Conservation (phyloP, 1,140 invertebrate genomes). For the Philopotamus ludificatus region DNA sequence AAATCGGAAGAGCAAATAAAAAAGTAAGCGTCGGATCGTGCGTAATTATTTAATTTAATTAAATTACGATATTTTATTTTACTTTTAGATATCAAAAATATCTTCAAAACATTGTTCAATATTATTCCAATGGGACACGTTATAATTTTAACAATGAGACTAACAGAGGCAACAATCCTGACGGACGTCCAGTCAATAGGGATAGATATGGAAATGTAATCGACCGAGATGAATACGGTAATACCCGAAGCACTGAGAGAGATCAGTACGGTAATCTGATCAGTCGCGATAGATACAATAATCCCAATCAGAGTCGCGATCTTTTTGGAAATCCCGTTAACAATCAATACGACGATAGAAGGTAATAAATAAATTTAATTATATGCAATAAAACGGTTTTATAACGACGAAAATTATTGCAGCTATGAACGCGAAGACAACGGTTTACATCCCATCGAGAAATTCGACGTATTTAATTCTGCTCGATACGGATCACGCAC, state of each 20-base stretch:
- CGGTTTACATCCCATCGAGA: constrained; percentile 51
- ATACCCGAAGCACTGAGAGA: constrained; percentile 14
- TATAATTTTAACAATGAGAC: constrained; percentile 40
- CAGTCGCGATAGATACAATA: constrained; percentile 45
- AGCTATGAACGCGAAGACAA: constrained; percentile 37
- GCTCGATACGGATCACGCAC: constrained; percentile 63
- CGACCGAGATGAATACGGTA: constrained; percentile 20
- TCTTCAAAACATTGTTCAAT: constrained; percentile 49
- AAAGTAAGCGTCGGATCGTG: constrained; percentile 48
- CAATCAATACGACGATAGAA: constrained; percentile 31
- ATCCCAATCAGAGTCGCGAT: constrained; percentile 44
- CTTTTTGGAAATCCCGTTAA: constrained; percentile 1
- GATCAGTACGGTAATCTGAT: constrained; percentile 41
- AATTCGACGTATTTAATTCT: constrained; percentile 72
- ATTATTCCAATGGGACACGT: constrained; percentile 46
- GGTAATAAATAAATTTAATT: constrained; percentile 17
- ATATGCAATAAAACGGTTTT: neutral
- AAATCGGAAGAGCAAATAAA: constrained; percentile 60
- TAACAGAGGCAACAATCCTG: constrained; percentile 34
- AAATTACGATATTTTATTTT: neutral
- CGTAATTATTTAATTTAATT: constrained; percentile 39
- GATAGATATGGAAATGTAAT: neutral
- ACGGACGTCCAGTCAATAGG: constrained; percentile 1
- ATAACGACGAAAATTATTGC: too few relatives aligned
- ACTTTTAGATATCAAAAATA: constrained; percentile 50